Evolutionary conservation across 2,113 vertebrate genomes (phyloP).

Genomic region (Thalassarche chlororhynchos): DNA sequence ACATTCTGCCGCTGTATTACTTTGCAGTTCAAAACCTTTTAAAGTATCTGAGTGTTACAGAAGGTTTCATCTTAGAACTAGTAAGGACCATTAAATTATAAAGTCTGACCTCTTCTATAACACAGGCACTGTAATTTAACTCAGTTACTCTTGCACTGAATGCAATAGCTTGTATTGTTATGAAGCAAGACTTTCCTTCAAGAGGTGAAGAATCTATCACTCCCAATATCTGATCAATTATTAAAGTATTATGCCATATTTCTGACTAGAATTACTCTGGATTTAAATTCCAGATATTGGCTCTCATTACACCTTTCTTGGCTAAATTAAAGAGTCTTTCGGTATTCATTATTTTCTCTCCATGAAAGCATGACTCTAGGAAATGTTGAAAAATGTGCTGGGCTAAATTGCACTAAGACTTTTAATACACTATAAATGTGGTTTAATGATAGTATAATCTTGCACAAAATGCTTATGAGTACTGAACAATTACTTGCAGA

Average conservation of each 20-base stretch:
- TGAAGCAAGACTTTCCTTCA: not conserved
- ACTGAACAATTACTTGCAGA: constrained; percentile 44
- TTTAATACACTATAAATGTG: constrained; percentile 29
- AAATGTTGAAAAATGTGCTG: constrained; percentile 4
- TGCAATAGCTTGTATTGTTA: not conserved
- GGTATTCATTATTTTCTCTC: not conserved
- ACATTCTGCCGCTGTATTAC: not conserved
- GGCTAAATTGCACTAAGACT: not conserved
- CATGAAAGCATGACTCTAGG: not conserved
- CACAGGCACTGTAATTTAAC: not conserved
- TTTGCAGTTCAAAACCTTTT: not conserved
- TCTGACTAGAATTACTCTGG: not conserved
- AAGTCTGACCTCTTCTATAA: not conserved
- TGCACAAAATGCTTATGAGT: not conserved
- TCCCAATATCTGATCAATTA: not conserved
- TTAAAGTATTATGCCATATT: not conserved
- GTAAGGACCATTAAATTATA: not conserved
- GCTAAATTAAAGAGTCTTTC: not conserved
- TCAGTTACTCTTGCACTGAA: not conserved
- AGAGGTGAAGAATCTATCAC: not conserved
- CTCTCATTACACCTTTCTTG: not conserved
- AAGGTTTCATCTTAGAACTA: not conserved
- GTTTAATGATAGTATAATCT: constrained; percentile 46
- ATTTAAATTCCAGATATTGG: not conserved
- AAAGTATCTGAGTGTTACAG: not conserved